A percentile compares a stretch with the other conserved stretches of the same genome.
Evolutionary conservation across 1,140 invertebrate species (phyloP).

Genomic region (Venturia canescens): DNA sequence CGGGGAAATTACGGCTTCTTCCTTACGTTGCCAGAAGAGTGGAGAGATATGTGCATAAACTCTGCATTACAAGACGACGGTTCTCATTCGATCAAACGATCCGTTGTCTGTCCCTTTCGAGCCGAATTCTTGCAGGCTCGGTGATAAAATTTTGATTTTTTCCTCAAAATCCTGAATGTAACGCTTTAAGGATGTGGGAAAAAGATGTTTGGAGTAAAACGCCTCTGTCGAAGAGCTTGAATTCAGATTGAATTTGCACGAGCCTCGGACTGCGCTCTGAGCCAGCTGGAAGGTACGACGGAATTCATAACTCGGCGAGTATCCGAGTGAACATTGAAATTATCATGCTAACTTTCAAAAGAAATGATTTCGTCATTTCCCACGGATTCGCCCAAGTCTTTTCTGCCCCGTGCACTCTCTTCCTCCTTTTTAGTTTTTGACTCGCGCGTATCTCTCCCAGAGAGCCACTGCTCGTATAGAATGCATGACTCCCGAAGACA

Average conservation of each 20-base stretch:
- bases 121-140: background rate
- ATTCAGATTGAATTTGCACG: too few species aligned
- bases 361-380: too few species aligned
- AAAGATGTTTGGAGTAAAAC: background rate
- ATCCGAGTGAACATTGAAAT: background rate
- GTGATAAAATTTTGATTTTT: too few species aligned
- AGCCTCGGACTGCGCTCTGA: background rate
- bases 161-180: background rate
- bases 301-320: background rate
- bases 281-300: background rate
- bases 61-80: constrained; percentile 71
- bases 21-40: constrained; percentile 68
- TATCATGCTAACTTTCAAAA: background rate
- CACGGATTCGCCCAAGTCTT: too few species aligned
- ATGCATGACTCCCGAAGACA: constrained; percentile 74
- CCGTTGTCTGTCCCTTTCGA: background rate
- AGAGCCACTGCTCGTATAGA: constrained; percentile 73
- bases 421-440: background rate
- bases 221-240: too few species aligned
- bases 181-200: background rate
- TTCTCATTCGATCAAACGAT: constrained; percentile 57
- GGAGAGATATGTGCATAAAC: constrained; percentile 72
- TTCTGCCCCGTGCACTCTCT: constrained; percentile 30
- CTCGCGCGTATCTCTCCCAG: constrained; percentile 35
- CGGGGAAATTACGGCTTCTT: constrained; percentile 75